These are phyloP conservation scores for Charanyca ferruginea DNA, from an alignment of 2,888 invertebrate genomes.

Conservation along the genomic window DNA sequence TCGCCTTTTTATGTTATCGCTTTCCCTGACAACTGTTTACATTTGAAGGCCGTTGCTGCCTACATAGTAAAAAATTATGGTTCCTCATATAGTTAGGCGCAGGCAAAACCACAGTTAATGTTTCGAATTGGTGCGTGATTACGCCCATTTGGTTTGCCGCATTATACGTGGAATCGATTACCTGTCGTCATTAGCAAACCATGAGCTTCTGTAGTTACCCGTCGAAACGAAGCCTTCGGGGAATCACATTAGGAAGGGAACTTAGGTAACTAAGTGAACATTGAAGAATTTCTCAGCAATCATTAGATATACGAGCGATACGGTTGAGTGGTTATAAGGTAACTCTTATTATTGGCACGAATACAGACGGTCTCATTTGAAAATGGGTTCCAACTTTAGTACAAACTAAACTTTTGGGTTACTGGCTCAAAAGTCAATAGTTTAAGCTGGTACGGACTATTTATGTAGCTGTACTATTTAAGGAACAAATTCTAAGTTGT, in stretches of 20 bases:
- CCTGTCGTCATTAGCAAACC: slow-evolving; percentile 37
- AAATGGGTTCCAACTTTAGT: background rate
- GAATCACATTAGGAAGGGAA: slow-evolving; percentile 24
- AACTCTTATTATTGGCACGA: background rate
- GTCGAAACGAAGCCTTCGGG: slow-evolving; percentile 18
- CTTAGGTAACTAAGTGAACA: background rate
- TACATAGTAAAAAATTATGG: no score
- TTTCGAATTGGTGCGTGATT: slow-evolving; percentile 29
- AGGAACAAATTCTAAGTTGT: no score
- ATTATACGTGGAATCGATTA: slow-evolving; percentile 44
- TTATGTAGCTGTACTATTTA: no score
- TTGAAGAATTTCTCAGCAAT: slow-evolving; percentile 11
- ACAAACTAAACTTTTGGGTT: no score
- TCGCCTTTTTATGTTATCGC: no score
- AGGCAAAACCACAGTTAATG: background rate
- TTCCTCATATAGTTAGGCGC: no score
- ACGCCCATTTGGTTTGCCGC: slow-evolving; percentile 7
- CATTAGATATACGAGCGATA: background rate
- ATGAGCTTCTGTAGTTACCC: slow-evolving; percentile 35
- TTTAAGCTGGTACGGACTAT: no score
- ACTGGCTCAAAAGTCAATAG: no score
- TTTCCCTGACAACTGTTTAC: no score
- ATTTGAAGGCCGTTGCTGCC: no score
- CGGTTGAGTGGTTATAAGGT: background rate
- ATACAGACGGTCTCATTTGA: background rate